phyloP scores from a whole-genome alignment of 2,888 invertebrate species.

The Diaphora mendica region DNA sequence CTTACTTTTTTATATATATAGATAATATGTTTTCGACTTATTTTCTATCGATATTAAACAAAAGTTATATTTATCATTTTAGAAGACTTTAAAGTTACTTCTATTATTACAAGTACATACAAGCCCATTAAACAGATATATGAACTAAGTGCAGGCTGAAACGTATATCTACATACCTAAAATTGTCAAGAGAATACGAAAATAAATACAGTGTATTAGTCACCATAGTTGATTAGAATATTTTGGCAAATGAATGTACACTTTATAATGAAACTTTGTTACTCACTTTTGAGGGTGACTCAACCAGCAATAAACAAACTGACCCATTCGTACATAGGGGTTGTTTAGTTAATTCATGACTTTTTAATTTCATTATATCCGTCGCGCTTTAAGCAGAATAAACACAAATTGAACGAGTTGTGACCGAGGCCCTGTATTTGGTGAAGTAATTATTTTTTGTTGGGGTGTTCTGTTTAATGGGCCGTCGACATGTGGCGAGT shows the following conservation, averaged over 20 bases:
- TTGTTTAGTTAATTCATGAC: constrained; percentile 56
- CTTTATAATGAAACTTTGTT: not conserved
- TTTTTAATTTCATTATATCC: constrained; percentile 59
- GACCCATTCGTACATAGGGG: constrained; percentile 42
- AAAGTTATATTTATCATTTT: no score
- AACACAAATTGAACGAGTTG: constrained; percentile 69
- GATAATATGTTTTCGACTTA: no score
- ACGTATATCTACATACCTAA: not conserved
- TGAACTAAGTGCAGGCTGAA: not conserved
- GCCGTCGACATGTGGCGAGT: constrained; percentile 75
- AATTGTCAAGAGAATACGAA: not conserved
- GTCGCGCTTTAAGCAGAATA: constrained; percentile 54
- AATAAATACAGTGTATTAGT: not conserved
- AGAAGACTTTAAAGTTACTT: no score
- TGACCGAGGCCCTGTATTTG: constrained; percentile 68
- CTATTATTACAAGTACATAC: no score
- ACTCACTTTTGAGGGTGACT: not conserved
- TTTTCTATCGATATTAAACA: no score
- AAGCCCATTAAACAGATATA: not conserved
- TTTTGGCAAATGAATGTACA: not conserved
- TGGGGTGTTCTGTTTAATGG: constrained; percentile 77
- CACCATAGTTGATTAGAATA: not conserved
- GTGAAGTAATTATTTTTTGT: constrained; percentile 84
- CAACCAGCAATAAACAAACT: constrained; percentile 31
- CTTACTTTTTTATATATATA: no score